A percentile compares a stretch with the other conserved stretches of the same genome.
Evolutionary conservation across 2,888 invertebrate species (phyloP).

Genomic region (Agrotis clavis): DNA sequence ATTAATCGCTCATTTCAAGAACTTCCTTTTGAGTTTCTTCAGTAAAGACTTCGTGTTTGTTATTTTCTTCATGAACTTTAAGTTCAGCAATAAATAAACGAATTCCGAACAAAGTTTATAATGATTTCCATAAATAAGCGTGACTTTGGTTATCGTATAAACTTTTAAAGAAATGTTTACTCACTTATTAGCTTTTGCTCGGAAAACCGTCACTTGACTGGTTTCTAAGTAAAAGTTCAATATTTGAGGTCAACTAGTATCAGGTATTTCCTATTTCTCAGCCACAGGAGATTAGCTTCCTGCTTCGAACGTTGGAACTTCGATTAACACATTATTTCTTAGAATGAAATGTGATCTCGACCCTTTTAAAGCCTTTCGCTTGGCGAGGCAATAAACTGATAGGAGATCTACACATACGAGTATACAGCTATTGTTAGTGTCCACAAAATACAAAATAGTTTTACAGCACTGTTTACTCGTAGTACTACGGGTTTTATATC

Average conservation of each 20-base stretch:
- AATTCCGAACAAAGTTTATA: slow-evolving; percentile 3
- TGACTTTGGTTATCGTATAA: slow-evolving; percentile 9
- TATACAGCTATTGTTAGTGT: slow-evolving; percentile 23
- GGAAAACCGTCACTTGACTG: slow-evolving; percentile 9
- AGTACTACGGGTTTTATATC: slow-evolving; percentile 23
- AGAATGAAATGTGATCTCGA: slow-evolving; percentile 52
- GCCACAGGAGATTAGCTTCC: slow-evolving; percentile 51
- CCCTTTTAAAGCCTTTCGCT: slow-evolving; percentile 43
- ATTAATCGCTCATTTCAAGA: slow-evolving; percentile 17
- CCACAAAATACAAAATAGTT: slow-evolving; percentile 35
- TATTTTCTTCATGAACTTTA: slow-evolving; percentile 13
- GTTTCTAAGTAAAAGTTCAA: slow-evolving; percentile 44
- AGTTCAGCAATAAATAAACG: slow-evolving; percentile 1
- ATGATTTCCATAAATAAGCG: slow-evolving; percentile 6
- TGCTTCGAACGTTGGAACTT: slow-evolving; percentile 39
- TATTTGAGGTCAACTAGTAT: slow-evolving; percentile 58
- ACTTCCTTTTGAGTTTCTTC: neutral
- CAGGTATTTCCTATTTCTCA: slow-evolving; percentile 51
- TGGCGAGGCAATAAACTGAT: slow-evolving; percentile 43
- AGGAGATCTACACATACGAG: slow-evolving; percentile 13
- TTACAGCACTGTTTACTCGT: slow-evolving; percentile 34
- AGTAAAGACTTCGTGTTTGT: slow-evolving; percentile 1
- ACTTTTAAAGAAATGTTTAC: slow-evolving; percentile 18
- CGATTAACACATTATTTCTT: slow-evolving; percentile 48
- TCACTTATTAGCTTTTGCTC: neutral